phyloP scores from a whole-genome alignment of 2,797 vertebrate species.

The Oreonectes daqikongensis region DNA sequence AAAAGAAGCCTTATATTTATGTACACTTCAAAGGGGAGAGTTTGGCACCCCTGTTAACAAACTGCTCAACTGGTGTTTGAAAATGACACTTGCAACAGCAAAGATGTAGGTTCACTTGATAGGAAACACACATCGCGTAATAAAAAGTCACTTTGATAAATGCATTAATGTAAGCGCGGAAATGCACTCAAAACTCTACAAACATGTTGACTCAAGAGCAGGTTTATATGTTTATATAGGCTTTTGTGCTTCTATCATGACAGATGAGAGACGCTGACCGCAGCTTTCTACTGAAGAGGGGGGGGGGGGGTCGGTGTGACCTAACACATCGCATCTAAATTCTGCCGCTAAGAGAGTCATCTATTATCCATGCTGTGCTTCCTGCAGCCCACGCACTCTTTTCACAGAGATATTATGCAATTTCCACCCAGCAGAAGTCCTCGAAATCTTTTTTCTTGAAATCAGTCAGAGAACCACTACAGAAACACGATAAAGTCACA shows the following conservation, averaged over 20 bases:
- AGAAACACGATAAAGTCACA: slow-evolving; percentile 35
- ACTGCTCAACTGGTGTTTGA: slow-evolving; percentile 6
- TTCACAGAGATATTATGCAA: slow-evolving; percentile 57
- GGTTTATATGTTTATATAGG: slow-evolving; percentile 23
- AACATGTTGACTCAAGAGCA: slow-evolving; percentile 7
- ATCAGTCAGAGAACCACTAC: slow-evolving; percentile 34
- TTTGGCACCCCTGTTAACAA: slow-evolving; percentile 24
- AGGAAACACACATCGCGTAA: neutral
- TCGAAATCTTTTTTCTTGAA: slow-evolving; percentile 49
- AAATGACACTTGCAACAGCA: slow-evolving; percentile 3
- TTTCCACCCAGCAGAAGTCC: slow-evolving; percentile 53
- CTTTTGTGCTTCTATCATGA: slow-evolving; percentile 23
- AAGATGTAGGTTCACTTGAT: neutral
- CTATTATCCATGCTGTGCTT: slow-evolving; percentile 57
- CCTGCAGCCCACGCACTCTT: slow-evolving; percentile 52
- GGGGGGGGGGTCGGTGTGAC: slow-evolving; percentile 52
- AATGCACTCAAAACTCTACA: neutral
- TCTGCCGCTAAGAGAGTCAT: slow-evolving; percentile 55
- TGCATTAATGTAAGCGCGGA: neutral
- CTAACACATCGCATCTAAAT: slow-evolving; percentile 55
- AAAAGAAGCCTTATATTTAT: neutral
- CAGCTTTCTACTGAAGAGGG: slow-evolving; percentile 24
- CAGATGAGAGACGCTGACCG: slow-evolving; percentile 28
- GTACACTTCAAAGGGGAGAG: slow-evolving; percentile 32
- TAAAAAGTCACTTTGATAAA: neutral